Percentiles rank a stretch among this genome's conserved stretches.
Evolutionary conservation across 2,888 invertebrate genomes (phyloP).

Genomic region (Elgonia sp.): DNA sequence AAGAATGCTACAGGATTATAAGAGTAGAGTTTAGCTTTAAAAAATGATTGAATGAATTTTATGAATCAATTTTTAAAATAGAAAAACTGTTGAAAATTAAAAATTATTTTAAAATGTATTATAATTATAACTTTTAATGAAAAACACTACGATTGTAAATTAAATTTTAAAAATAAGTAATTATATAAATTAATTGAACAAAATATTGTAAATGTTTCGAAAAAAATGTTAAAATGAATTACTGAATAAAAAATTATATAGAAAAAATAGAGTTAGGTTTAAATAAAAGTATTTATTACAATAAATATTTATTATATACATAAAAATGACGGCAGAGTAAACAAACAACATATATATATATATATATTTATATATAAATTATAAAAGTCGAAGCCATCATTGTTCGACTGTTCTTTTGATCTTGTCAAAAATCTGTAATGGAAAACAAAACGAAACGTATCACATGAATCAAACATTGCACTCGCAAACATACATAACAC

Average conservation of each 20-base stretch:
- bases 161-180: too few species aligned
- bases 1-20: too few species aligned
- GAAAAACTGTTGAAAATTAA: too few species aligned
- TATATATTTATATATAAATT: conserved; percentile 74
- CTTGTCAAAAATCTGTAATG: conserved; percentile 50
- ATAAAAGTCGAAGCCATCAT: conserved; percentile 64
- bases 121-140: too few species aligned
- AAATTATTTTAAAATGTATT: too few species aligned
- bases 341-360: conserved; percentile 73
- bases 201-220: too few species aligned
- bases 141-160: too few species aligned
- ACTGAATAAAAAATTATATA: neutral
- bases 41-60: too few species aligned
- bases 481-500: conserved; percentile 59
- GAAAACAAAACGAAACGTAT: conserved; percentile 60
- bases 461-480: conserved; percentile 69
- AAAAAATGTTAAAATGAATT: neutral
- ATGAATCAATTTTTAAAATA: too few species aligned
- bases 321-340: conserved; percentile 73
- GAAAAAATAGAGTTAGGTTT: conserved; percentile 36
- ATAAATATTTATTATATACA: conserved; percentile 76
- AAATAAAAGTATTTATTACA: conserved; percentile 72
- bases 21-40: too few species aligned
- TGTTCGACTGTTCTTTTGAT: conserved; percentile 68
- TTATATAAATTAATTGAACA: too few species aligned